A percentile compares a stretch with the other conserved stretches of the same genome.
phyloP scores from a whole-genome alignment of 1,140 invertebrate species.

The Odontomachus brunneus region DNA sequence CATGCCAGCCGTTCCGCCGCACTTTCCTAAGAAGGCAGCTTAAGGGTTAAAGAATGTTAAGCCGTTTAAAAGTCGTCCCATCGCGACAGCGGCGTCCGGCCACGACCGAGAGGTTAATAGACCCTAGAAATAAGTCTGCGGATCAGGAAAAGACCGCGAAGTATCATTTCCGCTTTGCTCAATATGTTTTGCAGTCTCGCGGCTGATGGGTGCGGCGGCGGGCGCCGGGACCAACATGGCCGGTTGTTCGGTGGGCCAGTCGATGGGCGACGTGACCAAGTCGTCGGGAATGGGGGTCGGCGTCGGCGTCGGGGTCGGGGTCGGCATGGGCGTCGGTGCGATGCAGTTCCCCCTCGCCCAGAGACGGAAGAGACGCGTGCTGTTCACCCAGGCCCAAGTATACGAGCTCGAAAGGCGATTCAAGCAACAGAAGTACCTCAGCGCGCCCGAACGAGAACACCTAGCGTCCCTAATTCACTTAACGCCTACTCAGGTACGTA shows the following conservation, averaged over 20 bases:
- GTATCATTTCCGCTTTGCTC: constrained; percentile 46
- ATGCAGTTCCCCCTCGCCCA: constrained; percentile 97
- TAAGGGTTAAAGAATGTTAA: no score
- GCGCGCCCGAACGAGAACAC: constrained; percentile 98
- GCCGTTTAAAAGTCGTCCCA: no score
- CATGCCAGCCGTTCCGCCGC: no score
- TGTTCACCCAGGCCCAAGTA: constrained; percentile 99
- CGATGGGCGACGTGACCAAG: constrained; percentile 93
- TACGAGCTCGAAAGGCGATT: constrained; percentile 99
- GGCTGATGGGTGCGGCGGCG: constrained; percentile 94
- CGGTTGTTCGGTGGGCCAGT: constrained; percentile 88
- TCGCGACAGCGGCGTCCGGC: no score
- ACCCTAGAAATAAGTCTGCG: neutral
- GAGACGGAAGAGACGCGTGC: constrained; percentile 96
- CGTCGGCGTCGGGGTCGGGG: constrained; percentile 89
- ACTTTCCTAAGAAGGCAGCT: no score
- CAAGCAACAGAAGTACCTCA: constrained; percentile 98
- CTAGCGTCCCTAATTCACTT: constrained; percentile 97
- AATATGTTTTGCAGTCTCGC: constrained; percentile 91
- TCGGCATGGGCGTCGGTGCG: constrained; percentile 92
- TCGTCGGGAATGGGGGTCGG: constrained; percentile 87
- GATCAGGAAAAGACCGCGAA: neutral
- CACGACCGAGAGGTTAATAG: no score
- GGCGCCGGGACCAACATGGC: constrained; percentile 88
- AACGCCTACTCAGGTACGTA: constrained; percentile 96